Evolutionary conservation across 2,888 invertebrate genomes (phyloP), one percentile per base, ranked within the genome.

Genomic region (Pardosa pseudoannulata): DNA sequence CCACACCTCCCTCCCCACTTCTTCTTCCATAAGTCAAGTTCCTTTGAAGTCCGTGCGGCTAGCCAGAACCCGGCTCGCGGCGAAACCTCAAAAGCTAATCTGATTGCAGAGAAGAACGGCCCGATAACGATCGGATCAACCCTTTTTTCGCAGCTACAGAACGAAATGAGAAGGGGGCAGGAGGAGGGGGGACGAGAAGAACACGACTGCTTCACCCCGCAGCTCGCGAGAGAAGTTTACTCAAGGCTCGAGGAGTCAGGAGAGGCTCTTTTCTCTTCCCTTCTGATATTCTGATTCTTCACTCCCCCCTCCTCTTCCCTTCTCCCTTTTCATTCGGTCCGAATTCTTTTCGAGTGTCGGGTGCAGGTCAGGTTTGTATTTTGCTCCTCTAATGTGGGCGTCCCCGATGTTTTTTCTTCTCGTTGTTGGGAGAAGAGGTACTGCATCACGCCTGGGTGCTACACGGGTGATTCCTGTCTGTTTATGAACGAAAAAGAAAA

Each of bases 141-240:
- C 82, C 82, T 83, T 83, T 83, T 83, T 83, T 83, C 82, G 76
- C 82, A 65, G 76, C 76, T 83, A 64, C 31, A 46, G 46, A 50
- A 16, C 31, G 72, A 56, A 72, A 67, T 67, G 56, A 50, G 28
- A 56, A 13, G 36, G 67, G 19, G 56, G 50, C 19, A 39, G 70
- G 62, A 64, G 65, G 39, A 23, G n/a, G n/a, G n/a, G 13, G n/a
- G 62, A 31, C 46, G 64, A 64, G 73, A 29, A 64, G 29, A 56
- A 7, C 13, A 56, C 56, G 7, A 16, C 16, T 46, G 6, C 46
- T 46, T 23, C 16, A 3, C 19, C 56, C 56, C 56, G 23, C 56
- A 6, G 16, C 23, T 56, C 23, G 56, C 56, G 3, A 11, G 65
- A 31, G 65, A 29, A 29, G 65, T 65, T 65, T 65, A 65, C 56